A percentile compares a stretch with the other conserved stretches of the same genome.
Evolutionary conservation across 2,113 vertebrate species (phyloP).

Genomic region (Hydropotes inermis): DNA sequence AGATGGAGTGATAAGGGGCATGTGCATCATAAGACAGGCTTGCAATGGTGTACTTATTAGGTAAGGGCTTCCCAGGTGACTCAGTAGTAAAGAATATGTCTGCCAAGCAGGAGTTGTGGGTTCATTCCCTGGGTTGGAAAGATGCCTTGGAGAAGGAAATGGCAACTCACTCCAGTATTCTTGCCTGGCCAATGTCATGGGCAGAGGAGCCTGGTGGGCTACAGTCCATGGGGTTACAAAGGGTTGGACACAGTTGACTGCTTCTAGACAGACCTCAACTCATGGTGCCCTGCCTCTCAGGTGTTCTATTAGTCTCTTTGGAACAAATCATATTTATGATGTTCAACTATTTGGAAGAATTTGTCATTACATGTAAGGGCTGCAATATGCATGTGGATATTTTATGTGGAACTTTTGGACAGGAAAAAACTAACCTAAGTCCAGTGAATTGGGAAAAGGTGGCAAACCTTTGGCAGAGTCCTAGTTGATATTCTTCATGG

Average conservation of each 20-base stretch:
- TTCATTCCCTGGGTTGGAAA: neutral
- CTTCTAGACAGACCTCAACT: neutral
- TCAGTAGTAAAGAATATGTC: neutral
- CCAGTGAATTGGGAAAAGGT: conserved; percentile 42
- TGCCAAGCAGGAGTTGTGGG: neutral
- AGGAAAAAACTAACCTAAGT: conserved; percentile 18
- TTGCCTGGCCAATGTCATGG: neutral
- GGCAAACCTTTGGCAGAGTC: conserved; percentile 20
- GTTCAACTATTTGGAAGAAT: neutral
- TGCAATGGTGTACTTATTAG: neutral
- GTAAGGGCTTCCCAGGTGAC: neutral
- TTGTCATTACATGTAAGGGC: neutral
- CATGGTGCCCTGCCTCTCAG: neutral
- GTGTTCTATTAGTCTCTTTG: neutral
- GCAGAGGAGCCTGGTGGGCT: neutral
- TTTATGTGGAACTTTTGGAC: neutral
- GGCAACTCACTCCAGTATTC: neutral
- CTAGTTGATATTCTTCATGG: neutral
- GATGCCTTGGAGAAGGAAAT: neutral
- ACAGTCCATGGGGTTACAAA: neutral
- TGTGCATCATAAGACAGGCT: neutral
- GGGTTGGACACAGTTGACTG: neutral
- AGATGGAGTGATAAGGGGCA: neutral
- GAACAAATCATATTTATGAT: neutral
- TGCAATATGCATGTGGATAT: neutral